These are phyloP conservation scores for Prunella strophiata DNA, from an alignment of 2,797 vertebrate species.

Conservation along the genomic window DNA sequence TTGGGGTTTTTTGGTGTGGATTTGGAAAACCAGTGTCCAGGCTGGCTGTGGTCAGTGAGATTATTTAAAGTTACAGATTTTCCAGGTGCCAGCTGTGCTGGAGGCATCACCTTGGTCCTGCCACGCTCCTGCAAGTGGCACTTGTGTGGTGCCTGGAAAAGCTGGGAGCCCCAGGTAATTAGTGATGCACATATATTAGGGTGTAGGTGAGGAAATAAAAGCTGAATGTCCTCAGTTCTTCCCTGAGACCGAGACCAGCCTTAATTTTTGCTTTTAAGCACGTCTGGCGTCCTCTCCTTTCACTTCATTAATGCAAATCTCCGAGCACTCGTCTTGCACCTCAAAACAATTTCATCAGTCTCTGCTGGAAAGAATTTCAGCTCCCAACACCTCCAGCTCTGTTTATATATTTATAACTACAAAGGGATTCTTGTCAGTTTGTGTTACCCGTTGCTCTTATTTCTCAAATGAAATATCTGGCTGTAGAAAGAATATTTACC, in stretches of 20 bases:
- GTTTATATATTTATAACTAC: background rate
- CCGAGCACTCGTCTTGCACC: background rate
- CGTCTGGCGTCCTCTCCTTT: background rate
- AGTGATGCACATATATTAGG: background rate
- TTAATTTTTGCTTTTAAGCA: background rate
- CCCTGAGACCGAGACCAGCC: background rate
- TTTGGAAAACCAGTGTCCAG: background rate
- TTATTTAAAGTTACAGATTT: fast-evolving
- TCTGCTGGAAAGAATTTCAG: background rate
- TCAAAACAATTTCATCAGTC: background rate
- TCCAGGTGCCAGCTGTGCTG: background rate
- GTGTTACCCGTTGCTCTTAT: background rate
- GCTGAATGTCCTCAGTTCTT: background rate
- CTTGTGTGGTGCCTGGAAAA: background rate
- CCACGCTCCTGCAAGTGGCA: background rate
- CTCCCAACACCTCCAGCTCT: background rate
- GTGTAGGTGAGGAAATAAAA: background rate
- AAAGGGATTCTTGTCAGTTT: background rate
- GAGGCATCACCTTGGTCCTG: background rate
- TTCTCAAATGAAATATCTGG: background rate
- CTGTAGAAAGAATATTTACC: background rate
- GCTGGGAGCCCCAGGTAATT: background rate
- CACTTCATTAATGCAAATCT: background rate
- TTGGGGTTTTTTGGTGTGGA: fast-evolving
- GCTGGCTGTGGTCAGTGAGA: background rate